Base-by-base conservation (phyloP, 2,888 invertebrate species). In the Syrphus vitripennis region DNA sequence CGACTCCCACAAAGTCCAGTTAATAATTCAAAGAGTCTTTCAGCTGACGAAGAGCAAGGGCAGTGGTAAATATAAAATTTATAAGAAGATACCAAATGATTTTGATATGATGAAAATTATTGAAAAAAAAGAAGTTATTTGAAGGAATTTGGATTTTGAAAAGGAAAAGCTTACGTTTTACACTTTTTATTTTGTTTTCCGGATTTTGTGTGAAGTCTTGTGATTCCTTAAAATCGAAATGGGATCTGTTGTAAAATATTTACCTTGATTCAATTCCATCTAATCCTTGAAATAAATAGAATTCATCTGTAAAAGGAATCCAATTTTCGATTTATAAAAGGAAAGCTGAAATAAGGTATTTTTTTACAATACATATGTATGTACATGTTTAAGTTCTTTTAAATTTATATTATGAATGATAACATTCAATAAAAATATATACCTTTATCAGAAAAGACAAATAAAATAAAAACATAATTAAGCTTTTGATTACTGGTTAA, bases 21-120 rank as follows among this genome's bases (percentile, higher is more conserved):
- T 61, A 83, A 72, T 72, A 72, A 78, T 83, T 76, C 70, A 77
- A 29, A 16, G 40, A 57, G 71, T 40, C 65, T 61, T 76, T 24
- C 9, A 24, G 0, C 0, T 7, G 0, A 14, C 14, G 4, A 26
- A 3, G 14, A 7, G 5, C 34, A 9, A 71, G 34, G 57, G 40
- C 37, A 45, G 14, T 34, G 31, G 63, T 40, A 71, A 57, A 76
- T 71, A 65, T 37, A n/a, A 24, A 71, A 59, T 70, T 29, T 21
- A 37, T 24, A 48, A 34, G 37, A 50, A 9, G 31, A 65, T 16
- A 50, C 19, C 29, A 55, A 67, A 55, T 65, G 45, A 19, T 12
- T 48, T 45, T 45, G 31, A 45, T 65, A 48, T 65, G 65, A 29
- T 19, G 31, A 31, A 57, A 19, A 31, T 48, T 19, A 65, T 31